Evolutionary conservation across 2,797 vertebrate species (phyloP), one percentile per base, ranked within the genome.

Genomic region (Dipus sagitta): DNA sequence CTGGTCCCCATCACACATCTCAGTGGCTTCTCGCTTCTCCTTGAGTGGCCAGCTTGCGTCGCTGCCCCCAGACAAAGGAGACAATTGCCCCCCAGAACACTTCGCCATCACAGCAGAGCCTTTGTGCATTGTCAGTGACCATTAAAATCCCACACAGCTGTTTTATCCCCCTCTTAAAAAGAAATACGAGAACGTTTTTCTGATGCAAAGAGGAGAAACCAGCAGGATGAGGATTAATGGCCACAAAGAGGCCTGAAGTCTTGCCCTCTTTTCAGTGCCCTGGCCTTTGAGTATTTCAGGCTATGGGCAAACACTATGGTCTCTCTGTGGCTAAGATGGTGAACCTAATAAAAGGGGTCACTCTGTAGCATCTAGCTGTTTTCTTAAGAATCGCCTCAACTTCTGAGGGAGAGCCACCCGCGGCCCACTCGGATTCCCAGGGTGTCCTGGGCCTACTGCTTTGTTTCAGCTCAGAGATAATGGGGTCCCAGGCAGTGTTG

Each of bases 261-360:
- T 98, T 98, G 98, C 98, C 98, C 98, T 98, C 99, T 99, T 99
- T 99, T 99, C 99, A 99, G 96, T 96, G 96, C 97, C 58, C 97
- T 94, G 96, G 98, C 99, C 98, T 99, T 98, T 99, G 98, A 98
- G 98, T 97, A 98, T 98, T 99, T 99, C 98, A 98, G 99, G 98
- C 99, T 97, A 97, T 98, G 98, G 99, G 98, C 99, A 99, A 99
- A 99, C 97, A 97, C 98, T 98, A 97, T 97, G 98, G 98, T 98
- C 98, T 99, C 98, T 99, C 99, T 99, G 98, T 97, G 97, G 98
- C 95, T 99, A 98, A 99, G 98, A 99, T 98, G 98, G 98, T 99
- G 99, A 99, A 99, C 99, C 99, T 99, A 98, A 99, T 99, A 99
- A 99, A 99, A 99, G 98, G 98, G 99, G 99, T 99, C 98, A 99